These are phyloP conservation scores for Agrilus planipennis DNA, from an alignment of 1,140 invertebrate species.

Conservation along the genomic window DNA sequence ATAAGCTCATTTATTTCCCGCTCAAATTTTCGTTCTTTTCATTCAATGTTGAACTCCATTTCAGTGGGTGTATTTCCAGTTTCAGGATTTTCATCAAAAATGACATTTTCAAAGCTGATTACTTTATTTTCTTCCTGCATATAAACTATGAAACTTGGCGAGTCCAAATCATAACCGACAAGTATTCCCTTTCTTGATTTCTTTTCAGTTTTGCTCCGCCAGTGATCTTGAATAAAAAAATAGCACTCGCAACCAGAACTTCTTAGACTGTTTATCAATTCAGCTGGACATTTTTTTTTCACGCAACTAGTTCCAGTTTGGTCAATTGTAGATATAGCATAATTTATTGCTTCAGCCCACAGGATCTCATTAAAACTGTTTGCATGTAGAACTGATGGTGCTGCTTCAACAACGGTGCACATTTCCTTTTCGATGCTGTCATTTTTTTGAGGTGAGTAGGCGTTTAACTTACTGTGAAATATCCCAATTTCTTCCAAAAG, in stretches of 20 bases:
- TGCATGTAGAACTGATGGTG: slow-evolving; percentile 16
- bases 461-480: not conserved
- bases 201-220: slow-evolving; percentile 15
- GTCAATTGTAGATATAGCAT: slow-evolving; percentile 19
- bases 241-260: slow-evolving; percentile 18
- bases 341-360: slow-evolving; percentile 19
- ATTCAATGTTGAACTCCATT: too few relatives aligned
- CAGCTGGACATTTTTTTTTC: not conserved
- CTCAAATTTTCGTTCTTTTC: too few relatives aligned
- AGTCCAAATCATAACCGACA: slow-evolving; percentile 18
- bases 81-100: too few relatives aligned
- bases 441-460: slow-evolving; percentile 32
- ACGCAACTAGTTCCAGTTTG: slow-evolving; percentile 14
- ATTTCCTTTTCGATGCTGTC: too few relatives aligned
- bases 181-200: slow-evolving; percentile 19
- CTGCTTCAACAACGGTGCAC: slow-evolving; percentile 26
- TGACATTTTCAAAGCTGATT: too few relatives aligned
- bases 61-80: too few relatives aligned
- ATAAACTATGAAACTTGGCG: slow-evolving; percentile 19
- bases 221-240: slow-evolving; percentile 12
- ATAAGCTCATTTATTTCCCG: too few relatives aligned
- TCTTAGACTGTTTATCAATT: slow-evolving; percentile 12
- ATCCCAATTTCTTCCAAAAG: slow-evolving; percentile 20
- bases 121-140: too few relatives aligned
- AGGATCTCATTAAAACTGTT: slow-evolving; percentile 12